Base-by-base conservation (phyloP, 2,888 invertebrate species). In the Elmis aenea region DNA sequence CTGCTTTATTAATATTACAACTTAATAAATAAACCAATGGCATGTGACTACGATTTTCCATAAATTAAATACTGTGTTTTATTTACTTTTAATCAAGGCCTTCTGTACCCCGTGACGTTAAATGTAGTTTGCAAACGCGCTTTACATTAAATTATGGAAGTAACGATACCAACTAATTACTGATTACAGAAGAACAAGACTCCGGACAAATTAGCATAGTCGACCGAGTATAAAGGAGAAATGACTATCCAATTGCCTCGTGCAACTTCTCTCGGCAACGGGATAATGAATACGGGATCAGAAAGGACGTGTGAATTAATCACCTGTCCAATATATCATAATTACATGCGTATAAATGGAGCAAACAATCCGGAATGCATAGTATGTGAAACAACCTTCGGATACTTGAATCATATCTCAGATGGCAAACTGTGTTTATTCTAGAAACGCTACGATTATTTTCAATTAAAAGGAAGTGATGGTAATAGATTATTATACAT, bases 291-390 rank as follows among this genome's bases (percentile, higher is more conserved):
- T 39, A 45, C 34, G 38, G 37, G 42, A 38, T 44, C 36, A 39
- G 38, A 43, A 48, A 49, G 46, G 44, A 48, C 47, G 45, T 42
- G 44, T 38, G 37, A 46, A 52, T 52, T 45, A 52, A 50, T 50
- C 41, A 45, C 46, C 47, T 45, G 48, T 47, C 41, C 42, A 46
- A 50, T 48, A 50, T 42, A 50, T 49, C 50, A 49, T 52, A 50
- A 50, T 50, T 52, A 49, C 43, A 40, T 37, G 46, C 41, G 42
- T 43, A 45, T 43, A 50, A 32, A 45, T 38, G 42, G 44, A 46
- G 35, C 42, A 45, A 44, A 40, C 36, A 45, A 43, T 43, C 26
- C 47, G 48, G 46, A 49, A 52, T 47, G 48, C 42, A 38, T 45
- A 39, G 32, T 36, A 46, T 42, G 41, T 42, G 40, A 34, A 50